Conservation (phyloP, 2,888 invertebrate genomes). For the Campoplex capitator region DNA sequence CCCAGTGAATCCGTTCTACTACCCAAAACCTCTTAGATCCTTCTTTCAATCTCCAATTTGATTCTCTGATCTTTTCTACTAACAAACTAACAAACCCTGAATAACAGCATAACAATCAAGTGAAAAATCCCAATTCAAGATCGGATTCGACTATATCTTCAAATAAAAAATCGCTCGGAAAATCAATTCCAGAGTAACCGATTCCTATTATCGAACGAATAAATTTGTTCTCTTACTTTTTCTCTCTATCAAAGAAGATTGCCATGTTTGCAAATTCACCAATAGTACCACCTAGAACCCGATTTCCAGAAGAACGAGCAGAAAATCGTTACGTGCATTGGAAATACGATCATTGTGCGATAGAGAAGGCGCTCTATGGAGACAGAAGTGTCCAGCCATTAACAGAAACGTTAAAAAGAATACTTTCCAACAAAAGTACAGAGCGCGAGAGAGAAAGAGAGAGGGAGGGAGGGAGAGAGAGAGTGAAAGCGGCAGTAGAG, state of each 20-base stretch:
- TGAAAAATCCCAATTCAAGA: neutral
- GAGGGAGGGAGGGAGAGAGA: slow-evolving; percentile 2
- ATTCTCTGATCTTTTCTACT: neutral
- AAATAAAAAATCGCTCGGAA: neutral
- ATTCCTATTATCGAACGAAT: slow-evolving; percentile 13
- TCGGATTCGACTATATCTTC: neutral
- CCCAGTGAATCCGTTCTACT: slow-evolving; percentile 41
- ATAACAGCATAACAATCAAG: neutral
- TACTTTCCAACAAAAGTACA: slow-evolving; percentile 30
- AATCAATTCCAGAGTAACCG: neutral
- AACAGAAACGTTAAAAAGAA: slow-evolving; percentile 65
- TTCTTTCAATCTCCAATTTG: neutral
- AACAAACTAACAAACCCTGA: neutral
- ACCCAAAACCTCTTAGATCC: neutral
- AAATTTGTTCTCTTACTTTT: slow-evolving; percentile 7
- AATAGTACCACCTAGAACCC: slow-evolving; percentile 17
- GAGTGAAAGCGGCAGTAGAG: slow-evolving; percentile 20
- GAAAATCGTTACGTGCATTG: slow-evolving; percentile 52
- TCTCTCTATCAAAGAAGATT: slow-evolving; percentile 14
- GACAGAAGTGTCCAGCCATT: slow-evolving; percentile 60
- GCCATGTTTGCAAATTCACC: slow-evolving; percentile 53
- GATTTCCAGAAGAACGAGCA: slow-evolving; percentile 52
- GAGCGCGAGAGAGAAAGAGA: slow-evolving; percentile 9
- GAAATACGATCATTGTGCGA: slow-evolving; percentile 65
- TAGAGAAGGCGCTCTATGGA: slow-evolving; percentile 19